Conservation (phyloP, 2,797 vertebrate genomes). For the Cryptoblepharus egeriae region DNA sequence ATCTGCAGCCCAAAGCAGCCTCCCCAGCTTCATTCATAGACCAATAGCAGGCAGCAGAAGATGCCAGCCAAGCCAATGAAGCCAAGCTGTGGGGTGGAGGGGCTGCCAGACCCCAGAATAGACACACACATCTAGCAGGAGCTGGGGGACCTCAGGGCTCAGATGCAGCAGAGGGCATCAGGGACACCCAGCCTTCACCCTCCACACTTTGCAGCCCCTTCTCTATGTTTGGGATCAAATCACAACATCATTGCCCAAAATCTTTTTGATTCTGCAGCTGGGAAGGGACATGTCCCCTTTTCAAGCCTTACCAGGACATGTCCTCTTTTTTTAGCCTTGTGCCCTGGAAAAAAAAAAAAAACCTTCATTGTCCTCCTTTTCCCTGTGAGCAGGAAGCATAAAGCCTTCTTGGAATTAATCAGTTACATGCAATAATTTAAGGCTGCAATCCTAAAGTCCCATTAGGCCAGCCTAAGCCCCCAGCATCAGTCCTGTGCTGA, state of each 20-base stretch:
- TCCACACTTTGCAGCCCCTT: rapidly evolving
- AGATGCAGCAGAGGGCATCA: too few species aligned
- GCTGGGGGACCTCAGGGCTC: too few species aligned
- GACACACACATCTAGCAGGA: background rate
- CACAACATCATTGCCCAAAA: background rate
- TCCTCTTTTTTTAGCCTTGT: too few species aligned
- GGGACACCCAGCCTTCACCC: background rate
- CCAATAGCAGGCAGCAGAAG: background rate
- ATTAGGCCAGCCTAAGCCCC: too few species aligned
- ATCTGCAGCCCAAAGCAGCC: slow-evolving; percentile 5
- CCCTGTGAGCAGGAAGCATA: too few species aligned
- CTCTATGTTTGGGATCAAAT: background rate
- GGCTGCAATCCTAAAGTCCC: too few species aligned
- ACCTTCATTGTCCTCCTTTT: too few species aligned
- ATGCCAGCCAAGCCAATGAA: background rate
- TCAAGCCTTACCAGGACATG: too few species aligned
- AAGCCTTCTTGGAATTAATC: too few species aligned
- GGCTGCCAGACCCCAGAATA: background rate
- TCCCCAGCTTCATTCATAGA: background rate
- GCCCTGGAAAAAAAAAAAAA: too few species aligned
- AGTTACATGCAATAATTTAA: too few species aligned
- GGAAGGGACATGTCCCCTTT: background rate
- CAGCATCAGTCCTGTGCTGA: too few species aligned
- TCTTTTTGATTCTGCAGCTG: rapidly evolving
- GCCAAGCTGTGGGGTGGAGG: background rate